These are phyloP conservation scores for Myodes glareolus DNA, from an alignment of 2,113 vertebrate species.

Conservation along the genomic window DNA sequence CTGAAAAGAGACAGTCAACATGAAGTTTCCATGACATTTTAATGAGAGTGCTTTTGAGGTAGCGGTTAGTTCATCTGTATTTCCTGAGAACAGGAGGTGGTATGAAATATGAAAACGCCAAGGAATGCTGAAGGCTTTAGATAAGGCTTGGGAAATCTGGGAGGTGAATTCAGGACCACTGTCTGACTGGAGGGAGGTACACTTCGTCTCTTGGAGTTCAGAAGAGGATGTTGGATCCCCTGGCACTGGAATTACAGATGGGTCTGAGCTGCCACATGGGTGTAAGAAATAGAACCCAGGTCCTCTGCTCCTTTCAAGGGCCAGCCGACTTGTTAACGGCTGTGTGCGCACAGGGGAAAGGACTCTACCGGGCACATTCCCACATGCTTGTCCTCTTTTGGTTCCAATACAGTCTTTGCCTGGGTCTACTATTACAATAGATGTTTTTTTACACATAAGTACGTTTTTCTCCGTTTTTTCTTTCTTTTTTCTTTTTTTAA, in stretches of 20 bases:
- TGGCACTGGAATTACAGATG: neutral
- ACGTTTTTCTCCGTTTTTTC: neutral
- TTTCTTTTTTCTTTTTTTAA: too few species aligned
- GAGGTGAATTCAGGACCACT: too few species aligned
- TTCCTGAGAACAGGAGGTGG: too few species aligned
- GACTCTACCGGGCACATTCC: neutral
- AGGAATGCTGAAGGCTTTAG: too few species aligned
- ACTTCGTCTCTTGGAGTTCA: neutral
- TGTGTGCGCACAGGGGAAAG: neutral
- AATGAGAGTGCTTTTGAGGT: too few species aligned
- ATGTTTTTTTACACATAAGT: neutral
- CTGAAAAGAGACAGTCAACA: too few species aligned
- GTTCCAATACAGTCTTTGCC: neutral
- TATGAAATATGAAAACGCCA: too few species aligned
- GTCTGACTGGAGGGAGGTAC: neutral
- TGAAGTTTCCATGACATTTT: too few species aligned
- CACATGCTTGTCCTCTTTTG: neutral
- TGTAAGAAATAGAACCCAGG: constrained; percentile 76
- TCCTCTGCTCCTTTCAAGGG: neutral
- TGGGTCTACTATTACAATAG: neutral
- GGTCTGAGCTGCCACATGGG: too few species aligned
- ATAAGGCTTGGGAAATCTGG: too few species aligned
- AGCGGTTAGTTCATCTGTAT: too few species aligned
- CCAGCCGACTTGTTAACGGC: neutral
- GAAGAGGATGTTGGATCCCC: neutral